Base-by-base conservation (phyloP, 35 echinoderm and acorn worm species). In the Apostichopus parvimensis region DNA sequence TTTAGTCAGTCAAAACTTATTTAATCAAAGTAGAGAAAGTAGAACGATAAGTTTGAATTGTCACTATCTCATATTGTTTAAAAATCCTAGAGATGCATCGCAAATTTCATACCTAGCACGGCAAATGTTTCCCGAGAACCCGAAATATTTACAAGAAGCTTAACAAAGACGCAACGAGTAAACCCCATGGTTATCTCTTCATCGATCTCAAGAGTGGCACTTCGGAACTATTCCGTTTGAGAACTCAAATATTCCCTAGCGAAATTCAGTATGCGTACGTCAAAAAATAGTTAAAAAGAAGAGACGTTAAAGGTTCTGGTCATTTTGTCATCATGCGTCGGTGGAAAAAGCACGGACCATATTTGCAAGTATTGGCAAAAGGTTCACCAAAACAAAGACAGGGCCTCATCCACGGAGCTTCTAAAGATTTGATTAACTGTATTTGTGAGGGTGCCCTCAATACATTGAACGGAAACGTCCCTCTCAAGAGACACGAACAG, bases 61-160 rank as follows among this genome's bases (percentile, higher is more conserved):
- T 60, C 70, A 95, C 28, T 90, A 90, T 86, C 12, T 95, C 5
- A 65, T 89, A 10, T n/a, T 91, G 22, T 93, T 91, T 77, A 93
- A 93, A 90, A 95, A 95, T 56, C 91, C 91, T 1, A 66, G 94
- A 52, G 94, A 95, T 28, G 80, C 64, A 34, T 82, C 94, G 0
- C 94, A 95, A 93, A 90, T 95, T 56, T 34, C 79, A 5, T 77
- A 93, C 83, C 71, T 92, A 6, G 83, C 91, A 5, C 68, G 86
- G 72, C 94, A 93, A 62, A 87, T 95, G 82, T 92, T 52, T 18
- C 94, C 91, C 9, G 86, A 79, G 12, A 92, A 84, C 7, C 52
- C 77, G 6, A 92, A 90, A 14, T 84, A 93, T 84, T 62, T 95
- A 56, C 89, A 91, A 87, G 89, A 94, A 77, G 55, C 77, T 79